Percentiles rank a stretch among this genome's conserved stretches.
Evolutionary conservation across 1,140 invertebrate species (phyloP).

Genomic region (Nephila pilipes): DNA sequence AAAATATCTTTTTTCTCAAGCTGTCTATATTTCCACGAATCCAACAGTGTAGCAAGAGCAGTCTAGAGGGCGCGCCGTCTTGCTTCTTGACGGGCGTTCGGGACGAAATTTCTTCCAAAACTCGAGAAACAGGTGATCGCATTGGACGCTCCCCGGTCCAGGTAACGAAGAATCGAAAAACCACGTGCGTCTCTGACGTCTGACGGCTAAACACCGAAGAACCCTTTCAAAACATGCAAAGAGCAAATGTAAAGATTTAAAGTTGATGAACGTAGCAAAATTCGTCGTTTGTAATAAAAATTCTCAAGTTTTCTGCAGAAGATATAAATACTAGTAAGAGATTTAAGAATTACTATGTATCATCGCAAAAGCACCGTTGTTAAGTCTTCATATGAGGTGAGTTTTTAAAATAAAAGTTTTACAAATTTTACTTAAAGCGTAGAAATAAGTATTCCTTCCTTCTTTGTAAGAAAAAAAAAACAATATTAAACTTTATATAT

Average conservation of each 20-base stretch:
- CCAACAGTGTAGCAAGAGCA: no score
- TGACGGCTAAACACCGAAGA: no score
- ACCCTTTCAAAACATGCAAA: not conserved
- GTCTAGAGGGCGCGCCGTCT: not conserved
- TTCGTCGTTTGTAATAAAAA: not conserved
- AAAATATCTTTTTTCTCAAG: no score
- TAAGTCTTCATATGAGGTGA: not conserved
- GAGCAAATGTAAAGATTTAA: not conserved
- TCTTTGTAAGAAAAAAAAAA: no score
- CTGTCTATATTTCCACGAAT: no score
- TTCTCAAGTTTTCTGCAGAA: not conserved
- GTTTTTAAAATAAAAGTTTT: not conserved
- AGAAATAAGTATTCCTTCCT: no score
- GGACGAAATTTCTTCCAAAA: slow-evolving; percentile 9
- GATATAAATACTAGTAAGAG: not conserved
- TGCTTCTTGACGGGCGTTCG: not conserved
- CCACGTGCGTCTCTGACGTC: not conserved
- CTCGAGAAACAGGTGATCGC: not conserved
- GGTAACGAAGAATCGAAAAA: not conserved
- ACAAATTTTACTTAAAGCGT: not conserved
- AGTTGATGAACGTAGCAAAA: not conserved
- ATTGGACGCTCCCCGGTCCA: not conserved
- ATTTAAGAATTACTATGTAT: not conserved
- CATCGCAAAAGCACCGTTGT: not conserved
- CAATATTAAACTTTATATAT: no score